phyloP scores from a whole-genome alignment of 2,113 vertebrate genomes.

The Ochotona curzoniae region DNA sequence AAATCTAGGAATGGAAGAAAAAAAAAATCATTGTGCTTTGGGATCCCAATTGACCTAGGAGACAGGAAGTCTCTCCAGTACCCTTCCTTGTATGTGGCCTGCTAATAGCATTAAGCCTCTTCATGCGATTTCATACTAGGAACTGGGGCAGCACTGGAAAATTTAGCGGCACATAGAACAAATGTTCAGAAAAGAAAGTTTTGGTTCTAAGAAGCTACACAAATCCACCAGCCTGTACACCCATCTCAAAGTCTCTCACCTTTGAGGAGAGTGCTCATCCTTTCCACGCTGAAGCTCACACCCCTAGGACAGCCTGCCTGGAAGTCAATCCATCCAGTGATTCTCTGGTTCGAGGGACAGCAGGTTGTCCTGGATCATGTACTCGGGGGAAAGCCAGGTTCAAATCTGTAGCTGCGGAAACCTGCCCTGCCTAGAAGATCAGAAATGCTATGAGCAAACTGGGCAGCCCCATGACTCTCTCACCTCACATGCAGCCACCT shows the following conservation, averaged over 20 bases:
- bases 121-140: neutral
- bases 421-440: neutral
- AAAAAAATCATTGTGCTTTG: neutral
- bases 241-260: no score
- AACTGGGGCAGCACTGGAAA: neutral
- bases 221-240: neutral
- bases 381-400: neutral
- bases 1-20: neutral
- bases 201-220: neutral
- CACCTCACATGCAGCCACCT: neutral
- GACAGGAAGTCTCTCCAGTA: neutral
- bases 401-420: neutral
- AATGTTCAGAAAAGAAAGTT: conserved; percentile 1
- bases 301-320: rapidly evolving
- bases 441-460: neutral
- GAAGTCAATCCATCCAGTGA: neutral
- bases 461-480: neutral
- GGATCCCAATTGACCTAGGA: neutral
- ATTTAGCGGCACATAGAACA: neutral
- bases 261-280: neutral
- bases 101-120: neutral
- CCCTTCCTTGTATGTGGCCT: neutral
- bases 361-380: neutral
- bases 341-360: neutral
- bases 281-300: neutral